Evolutionary conservation across 2,888 invertebrate genomes (phyloP).

Genomic region (Agonum fuliginosum): DNA sequence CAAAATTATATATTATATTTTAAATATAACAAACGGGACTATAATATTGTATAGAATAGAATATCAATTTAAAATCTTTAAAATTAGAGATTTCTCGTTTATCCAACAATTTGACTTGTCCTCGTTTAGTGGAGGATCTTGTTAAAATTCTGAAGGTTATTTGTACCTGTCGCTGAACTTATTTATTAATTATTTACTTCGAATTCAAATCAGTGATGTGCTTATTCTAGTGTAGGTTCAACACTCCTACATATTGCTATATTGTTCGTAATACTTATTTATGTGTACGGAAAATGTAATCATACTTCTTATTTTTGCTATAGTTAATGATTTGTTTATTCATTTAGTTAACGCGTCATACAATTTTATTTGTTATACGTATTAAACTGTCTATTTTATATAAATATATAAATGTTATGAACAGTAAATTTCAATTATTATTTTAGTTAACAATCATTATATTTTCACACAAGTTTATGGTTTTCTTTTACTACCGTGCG

Average conservation of each 20-base stretch:
- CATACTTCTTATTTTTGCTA: conserved; percentile 29
- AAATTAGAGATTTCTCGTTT: too few relatives aligned
- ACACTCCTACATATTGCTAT: not conserved
- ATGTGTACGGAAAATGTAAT: not conserved
- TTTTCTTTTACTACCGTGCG: too few relatives aligned
- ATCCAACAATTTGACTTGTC: too few relatives aligned
- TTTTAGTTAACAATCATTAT: conserved; percentile 14
- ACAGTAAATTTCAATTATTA: not conserved
- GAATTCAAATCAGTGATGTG: conserved; percentile 10
- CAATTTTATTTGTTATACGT: not conserved
- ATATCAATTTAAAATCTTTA: too few relatives aligned
- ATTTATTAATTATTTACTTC: not conserved
- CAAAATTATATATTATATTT: too few relatives aligned
- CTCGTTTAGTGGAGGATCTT: too few relatives aligned
- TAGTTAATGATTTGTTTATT: not conserved
- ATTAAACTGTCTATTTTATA: not conserved
- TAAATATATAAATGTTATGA: not conserved
- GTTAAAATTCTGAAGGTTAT: conserved; percentile 23
- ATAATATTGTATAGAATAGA: too few relatives aligned
- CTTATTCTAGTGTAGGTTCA: conserved; percentile 2
- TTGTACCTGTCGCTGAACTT: conserved; percentile 23
- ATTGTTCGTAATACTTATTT: conserved; percentile 6
- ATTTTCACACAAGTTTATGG: too few relatives aligned
- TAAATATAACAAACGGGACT: too few relatives aligned
- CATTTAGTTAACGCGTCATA: not conserved